Percentiles rank a stretch among this genome's conserved stretches.
phyloP scores from a whole-genome alignment of 2,113 vertebrate genomes.

The Struthio camelus region DNA sequence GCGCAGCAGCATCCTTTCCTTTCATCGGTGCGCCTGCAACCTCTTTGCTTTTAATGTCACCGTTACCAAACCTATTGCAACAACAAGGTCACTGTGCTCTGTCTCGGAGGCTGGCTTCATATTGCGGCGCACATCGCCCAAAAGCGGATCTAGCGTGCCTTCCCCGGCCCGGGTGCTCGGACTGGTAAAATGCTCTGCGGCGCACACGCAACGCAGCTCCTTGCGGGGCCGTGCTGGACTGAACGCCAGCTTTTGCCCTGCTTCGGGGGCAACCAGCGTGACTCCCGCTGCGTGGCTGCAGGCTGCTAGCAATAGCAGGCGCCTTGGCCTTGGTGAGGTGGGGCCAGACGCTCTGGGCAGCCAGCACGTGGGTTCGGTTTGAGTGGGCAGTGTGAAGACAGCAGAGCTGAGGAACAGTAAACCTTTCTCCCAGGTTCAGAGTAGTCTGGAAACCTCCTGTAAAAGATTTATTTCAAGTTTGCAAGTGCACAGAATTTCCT shows the following conservation, averaged over 20 bases:
- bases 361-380: no score
- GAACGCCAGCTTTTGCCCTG: background rate
- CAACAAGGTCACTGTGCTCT: background rate
- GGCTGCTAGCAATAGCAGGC: no score
- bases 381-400: fast-evolving
- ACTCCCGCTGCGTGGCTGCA: no score
- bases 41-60: fast-evolving
- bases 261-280: no score
- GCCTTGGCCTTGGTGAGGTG: no score
- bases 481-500: background rate
- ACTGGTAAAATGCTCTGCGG: fast-evolving
- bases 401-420: background rate
- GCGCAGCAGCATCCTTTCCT: background rate
- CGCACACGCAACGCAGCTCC: no score
- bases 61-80: background rate
- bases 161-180: background rate
- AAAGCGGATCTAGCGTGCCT: no score
- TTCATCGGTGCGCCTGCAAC: background rate
- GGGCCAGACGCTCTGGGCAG: no score
- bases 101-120: background rate
- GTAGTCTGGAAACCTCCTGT: background rate
- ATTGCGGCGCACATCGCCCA: fast-evolving
- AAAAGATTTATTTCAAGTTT: background rate
- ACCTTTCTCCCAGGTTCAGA: background rate
- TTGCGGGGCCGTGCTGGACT: background rate